Percentiles rank a stretch among this genome's conserved stretches.
These are phyloP conservation scores for Parapsyche elsis DNA, from an alignment of 1,140 invertebrate species.

Conservation along the genomic window DNA sequence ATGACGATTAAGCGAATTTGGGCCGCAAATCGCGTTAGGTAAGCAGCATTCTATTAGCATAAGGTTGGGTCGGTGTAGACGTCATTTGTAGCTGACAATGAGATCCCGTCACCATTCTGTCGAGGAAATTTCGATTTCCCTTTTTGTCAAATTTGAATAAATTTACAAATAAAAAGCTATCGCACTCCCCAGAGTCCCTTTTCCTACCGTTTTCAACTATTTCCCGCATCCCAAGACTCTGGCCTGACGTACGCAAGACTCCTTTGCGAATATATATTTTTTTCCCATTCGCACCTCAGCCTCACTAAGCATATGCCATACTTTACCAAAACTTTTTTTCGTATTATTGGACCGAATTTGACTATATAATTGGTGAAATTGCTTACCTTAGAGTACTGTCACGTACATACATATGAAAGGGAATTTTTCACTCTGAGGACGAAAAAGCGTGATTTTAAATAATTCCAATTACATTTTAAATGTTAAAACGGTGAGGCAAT, in stretches of 20 bases:
- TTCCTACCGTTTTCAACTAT: slow-evolving; percentile 21
- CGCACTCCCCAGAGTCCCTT: slow-evolving; percentile 13
- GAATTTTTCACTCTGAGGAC: no score
- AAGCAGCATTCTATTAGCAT: slow-evolving; percentile 44
- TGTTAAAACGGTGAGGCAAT: no score
- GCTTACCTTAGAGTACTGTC: no score
- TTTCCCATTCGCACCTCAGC: neutral
- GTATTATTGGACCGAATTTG: neutral
- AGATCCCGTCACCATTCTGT: slow-evolving; percentile 36
- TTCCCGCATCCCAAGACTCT: neutral
- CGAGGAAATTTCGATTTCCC: slow-evolving; percentile 34
- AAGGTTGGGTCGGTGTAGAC: slow-evolving; percentile 23
- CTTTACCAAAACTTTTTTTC: neutral
- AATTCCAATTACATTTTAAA: no score
- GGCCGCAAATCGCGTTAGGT: slow-evolving; percentile 31
- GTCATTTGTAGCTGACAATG: slow-evolving; percentile 45
- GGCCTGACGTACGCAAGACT: no score
- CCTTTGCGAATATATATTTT: no score
- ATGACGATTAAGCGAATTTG: slow-evolving; percentile 19
- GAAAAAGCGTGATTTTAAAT: no score
- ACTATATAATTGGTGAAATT: neutral
- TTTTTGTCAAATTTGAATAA: slow-evolving; percentile 47
- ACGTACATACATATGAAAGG: no score
- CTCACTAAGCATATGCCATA: neutral
- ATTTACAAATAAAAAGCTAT: slow-evolving; percentile 47